Percentiles rank a stretch among this genome's conserved stretches.
Conservation (phyloP, 2,888 invertebrate species). For the Osedax frankpressi region DNA sequence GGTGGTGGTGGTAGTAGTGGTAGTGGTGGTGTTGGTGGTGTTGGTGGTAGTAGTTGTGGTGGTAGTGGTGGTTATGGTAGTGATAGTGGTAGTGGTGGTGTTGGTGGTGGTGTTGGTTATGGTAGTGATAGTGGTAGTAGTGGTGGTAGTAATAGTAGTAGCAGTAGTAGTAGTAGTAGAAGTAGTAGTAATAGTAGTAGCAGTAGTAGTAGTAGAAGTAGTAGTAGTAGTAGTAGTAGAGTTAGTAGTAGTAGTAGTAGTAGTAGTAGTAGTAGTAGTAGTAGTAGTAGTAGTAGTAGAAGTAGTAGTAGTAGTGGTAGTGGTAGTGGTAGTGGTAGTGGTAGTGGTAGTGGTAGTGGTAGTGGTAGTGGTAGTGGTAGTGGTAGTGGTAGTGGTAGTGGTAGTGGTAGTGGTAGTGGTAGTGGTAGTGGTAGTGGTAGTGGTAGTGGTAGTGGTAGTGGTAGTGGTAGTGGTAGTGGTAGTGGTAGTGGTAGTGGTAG, state of each 20-base stretch:
- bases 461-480: conserved; percentile 27
- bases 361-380: conserved; percentile 14
- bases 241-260: not conserved
- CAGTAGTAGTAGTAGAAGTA: conserved; percentile 18
- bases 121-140: not conserved
- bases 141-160: not conserved
- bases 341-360: conserved; percentile 26
- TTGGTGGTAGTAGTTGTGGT: too few species aligned
- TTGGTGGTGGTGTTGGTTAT: too few species aligned
- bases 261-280: conserved; percentile 12
- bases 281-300: conserved; percentile 20
- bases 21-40: not conserved
- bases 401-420: conserved; percentile 26
- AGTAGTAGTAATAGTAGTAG: conserved; percentile 5
- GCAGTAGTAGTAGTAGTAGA: not conserved
- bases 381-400: conserved; percentile 27
- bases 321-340: conserved; percentile 27
- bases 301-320: conserved; percentile 23
- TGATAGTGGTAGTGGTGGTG: too few species aligned
- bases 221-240: conserved; percentile 15
- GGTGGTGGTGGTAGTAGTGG: not conserved
- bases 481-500: conserved; percentile 26
- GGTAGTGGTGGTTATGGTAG: too few species aligned
- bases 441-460: conserved; percentile 27
- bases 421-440: conserved; percentile 25